Conservation (phyloP, 1,140 invertebrate genomes). For the Drosophila parvula region DNA sequence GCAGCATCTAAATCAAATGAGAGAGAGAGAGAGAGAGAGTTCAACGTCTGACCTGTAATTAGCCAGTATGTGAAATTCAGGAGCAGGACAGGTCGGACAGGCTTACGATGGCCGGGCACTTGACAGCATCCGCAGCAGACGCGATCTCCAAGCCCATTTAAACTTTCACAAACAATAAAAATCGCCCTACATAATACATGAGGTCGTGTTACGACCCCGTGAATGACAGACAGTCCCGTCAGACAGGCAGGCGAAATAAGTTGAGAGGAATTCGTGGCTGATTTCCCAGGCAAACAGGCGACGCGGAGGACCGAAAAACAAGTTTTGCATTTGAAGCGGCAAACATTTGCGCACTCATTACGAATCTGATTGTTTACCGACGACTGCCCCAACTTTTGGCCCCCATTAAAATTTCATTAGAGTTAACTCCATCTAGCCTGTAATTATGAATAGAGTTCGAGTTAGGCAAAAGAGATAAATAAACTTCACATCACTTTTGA, state of each 20-base stretch:
- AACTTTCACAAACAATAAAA: conserved; percentile 69
- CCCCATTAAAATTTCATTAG: conserved; percentile 71
- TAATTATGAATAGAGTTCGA: conserved; percentile 52
- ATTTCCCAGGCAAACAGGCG: conserved; percentile 11
- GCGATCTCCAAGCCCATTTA: conserved; percentile 45
- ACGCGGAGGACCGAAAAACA: background rate
- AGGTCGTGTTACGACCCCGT: conserved; percentile 40
- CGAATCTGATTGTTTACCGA: conserved; percentile 47
- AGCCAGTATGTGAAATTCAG: conserved; percentile 26
- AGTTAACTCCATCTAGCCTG: conserved; percentile 20
- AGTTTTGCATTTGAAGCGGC: conserved; percentile 43
- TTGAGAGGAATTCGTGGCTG: conserved; percentile 25
- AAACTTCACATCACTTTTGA: background rate
- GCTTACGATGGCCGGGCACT: conserved; percentile 26
- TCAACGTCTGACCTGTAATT: conserved; percentile 43
- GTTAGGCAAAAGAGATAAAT: conserved; percentile 8
- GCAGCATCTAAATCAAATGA: background rate
- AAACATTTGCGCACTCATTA: conserved; percentile 59
- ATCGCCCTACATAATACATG: conserved; percentile 64
- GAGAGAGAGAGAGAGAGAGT: background rate
- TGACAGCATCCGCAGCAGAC: conserved; percentile 46
- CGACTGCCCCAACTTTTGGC: conserved; percentile 2
- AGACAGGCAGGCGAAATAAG: conserved; percentile 39
- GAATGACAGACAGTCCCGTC: conserved; percentile 39
- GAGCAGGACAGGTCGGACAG: conserved; percentile 27